Base-by-base conservation (phyloP, 92 coral and sea anemone species). In the Zoanthus sociatus region DNA sequence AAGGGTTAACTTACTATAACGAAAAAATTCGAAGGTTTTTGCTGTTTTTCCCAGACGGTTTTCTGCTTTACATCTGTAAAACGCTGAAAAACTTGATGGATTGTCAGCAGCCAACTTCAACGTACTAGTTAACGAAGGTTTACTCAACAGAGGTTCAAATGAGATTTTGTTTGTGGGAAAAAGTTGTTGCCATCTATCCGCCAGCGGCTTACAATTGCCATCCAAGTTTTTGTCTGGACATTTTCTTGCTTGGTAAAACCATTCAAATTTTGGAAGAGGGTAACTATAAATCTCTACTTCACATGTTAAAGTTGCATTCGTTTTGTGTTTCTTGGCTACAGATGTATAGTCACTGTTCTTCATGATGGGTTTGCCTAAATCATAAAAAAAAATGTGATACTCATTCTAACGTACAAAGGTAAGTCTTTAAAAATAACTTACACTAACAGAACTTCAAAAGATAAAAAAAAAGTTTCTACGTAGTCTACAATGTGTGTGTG, bases 1-100 rank as follows among this genome's bases (percentile, higher is more conserved):
- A 63, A 63, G 4, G 30, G 8, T 1, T 37, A 17, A 81, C 98
- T 94, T 89, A 96, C 99, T 96, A 32, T 58, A 71, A 12, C 99
- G 93, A 60, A 12, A 53, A 67, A 96, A 88, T 48, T 42, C 58
- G 11, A 86, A 73, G 8, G 63, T 21, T 33, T 48, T 64, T 42
- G 88, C 64, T 58, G 88, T 87, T 51, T 66, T 85, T 48, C 98
- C 98, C 78, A 82, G 56, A 11, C 37, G 8, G 47, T 95, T 96
- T 10, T 8, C 71, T 42, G 98, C 97, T 73, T 81, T 45, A 75
- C 99, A 96, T 30, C 78, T 84, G 73, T 89, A 96, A 58, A 84
- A 87, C 60, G 97, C 85, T 67, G 12, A 13, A 21, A 21, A n/a
- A 1, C 5, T 5, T 5, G 26, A 17, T 14, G 83, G 69, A 6